These are phyloP conservation scores for Diplosoma virens DNA, from an alignment of 23 tunicate species.

Conservation along the genomic window DNA sequence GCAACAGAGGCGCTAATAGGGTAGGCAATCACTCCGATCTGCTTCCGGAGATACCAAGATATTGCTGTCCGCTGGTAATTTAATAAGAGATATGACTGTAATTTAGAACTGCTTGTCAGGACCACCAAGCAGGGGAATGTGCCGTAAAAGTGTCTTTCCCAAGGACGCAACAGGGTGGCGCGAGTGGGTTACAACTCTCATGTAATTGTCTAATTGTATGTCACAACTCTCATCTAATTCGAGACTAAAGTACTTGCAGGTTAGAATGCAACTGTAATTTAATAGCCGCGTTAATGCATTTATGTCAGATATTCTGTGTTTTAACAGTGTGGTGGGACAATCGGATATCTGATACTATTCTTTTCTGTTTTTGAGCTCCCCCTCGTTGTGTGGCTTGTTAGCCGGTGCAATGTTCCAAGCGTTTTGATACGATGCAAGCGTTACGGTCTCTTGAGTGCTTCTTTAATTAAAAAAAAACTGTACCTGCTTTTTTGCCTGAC, in stretches of 20 bases:
- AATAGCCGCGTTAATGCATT: constrained; percentile 17
- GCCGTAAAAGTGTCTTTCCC: no score
- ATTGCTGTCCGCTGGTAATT: no score
- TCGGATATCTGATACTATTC: no score
- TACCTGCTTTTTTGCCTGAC: constrained; percentile 9
- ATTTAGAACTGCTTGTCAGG: no score
- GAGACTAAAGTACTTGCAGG: constrained; percentile 20
- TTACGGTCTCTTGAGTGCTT: constrained; percentile 8
- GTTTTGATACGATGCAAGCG: constrained; percentile 7
- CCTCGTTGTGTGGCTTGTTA: constrained; percentile 33
- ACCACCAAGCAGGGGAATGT: no score
- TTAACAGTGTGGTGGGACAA: constrained; percentile 6
- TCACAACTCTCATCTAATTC: constrained; percentile 31
- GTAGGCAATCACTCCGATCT: no score
- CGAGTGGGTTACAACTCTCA: no score
- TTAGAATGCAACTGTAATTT: constrained; percentile 13
- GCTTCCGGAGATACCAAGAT: no score
- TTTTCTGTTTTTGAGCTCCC: constrained; percentile 34
- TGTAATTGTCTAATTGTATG: no score
- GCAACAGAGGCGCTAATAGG: no score
- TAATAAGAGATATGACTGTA: no score
- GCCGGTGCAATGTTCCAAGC: constrained; percentile 19
- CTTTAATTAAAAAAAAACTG: neutral
- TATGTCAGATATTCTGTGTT: constrained; percentile 13
- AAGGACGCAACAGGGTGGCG: no score